Evolutionary conservation across 1,140 invertebrate species (phyloP).

Genomic region (Drosophila sucinea): DNA sequence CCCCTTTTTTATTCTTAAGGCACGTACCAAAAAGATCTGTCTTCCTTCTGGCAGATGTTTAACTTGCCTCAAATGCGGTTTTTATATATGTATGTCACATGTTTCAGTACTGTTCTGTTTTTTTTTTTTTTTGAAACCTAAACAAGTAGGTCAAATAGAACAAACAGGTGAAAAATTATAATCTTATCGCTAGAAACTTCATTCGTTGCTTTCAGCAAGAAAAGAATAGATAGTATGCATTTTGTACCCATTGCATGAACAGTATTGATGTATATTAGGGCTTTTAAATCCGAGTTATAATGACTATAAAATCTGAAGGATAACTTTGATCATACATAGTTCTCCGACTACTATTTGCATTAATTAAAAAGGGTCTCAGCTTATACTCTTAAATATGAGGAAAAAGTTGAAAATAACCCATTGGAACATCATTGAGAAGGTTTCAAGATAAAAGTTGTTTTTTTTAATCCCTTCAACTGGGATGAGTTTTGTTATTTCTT

Average conservation of each 20-base stretch:
- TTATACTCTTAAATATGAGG: too few relatives aligned
- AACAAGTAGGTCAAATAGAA: slow-evolving; percentile 59
- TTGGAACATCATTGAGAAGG: too few relatives aligned
- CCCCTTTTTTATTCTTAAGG: slow-evolving; percentile 20
- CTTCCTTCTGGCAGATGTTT: slow-evolving; percentile 61
- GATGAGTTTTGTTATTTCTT: too few relatives aligned
- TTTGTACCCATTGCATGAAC: slow-evolving; percentile 4
- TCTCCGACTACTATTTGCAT: too few relatives aligned
- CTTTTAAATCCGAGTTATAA: too few relatives aligned
- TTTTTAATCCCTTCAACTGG: too few relatives aligned
- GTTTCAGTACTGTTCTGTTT: slow-evolving; percentile 13
- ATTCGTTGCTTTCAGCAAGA: slow-evolving; percentile 20
- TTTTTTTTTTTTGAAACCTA: slow-evolving; percentile 9
- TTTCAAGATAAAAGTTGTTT: too few relatives aligned
- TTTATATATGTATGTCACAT: slow-evolving; percentile 41
- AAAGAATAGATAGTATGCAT: slow-evolving; percentile 25
- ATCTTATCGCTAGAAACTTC: slow-evolving; percentile 58
- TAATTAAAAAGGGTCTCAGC: too few relatives aligned
- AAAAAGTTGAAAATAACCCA: too few relatives aligned
- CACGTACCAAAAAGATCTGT: slow-evolving; percentile 14
- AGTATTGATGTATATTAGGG: too few relatives aligned
- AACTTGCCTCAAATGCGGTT: slow-evolving; percentile 63
- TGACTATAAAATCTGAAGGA: too few relatives aligned
- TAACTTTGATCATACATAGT: too few relatives aligned
- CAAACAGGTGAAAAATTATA: slow-evolving; percentile 16